Conservation (phyloP, 2,888 invertebrate genomes). For the Eupithecia exiguata region DNA sequence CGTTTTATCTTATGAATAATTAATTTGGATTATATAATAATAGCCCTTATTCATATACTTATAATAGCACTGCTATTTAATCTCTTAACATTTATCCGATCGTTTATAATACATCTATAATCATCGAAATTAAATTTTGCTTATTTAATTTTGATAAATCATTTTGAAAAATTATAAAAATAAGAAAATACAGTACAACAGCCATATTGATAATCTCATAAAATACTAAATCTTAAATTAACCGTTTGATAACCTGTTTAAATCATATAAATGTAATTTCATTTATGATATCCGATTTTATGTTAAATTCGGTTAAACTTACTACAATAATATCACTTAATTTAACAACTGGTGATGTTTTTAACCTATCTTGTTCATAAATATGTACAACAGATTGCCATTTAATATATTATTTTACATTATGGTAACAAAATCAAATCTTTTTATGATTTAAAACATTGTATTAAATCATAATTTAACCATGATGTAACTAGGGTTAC, state of each 20-base stretch:
- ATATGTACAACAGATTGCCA: not conserved
- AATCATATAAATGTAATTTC: not conserved
- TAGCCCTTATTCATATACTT: slow-evolving; percentile 2
- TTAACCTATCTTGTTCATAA: not conserved
- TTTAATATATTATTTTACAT: not conserved
- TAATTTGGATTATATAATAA: not conserved
- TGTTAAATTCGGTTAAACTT: not conserved
- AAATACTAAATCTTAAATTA: slow-evolving; percentile 36
- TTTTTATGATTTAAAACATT: not conserved
- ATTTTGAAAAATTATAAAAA: slow-evolving; percentile 31
- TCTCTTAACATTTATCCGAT: slow-evolving; percentile 23
- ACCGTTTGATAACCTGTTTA: not conserved
- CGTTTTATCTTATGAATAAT: not conserved
- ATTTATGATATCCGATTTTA: not conserved
- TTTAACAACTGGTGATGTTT: slow-evolving; percentile 24
- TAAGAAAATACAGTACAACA: slow-evolving; percentile 50
- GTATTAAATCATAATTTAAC: too few relatives aligned
- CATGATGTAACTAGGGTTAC: too few relatives aligned
- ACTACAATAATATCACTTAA: slow-evolving; percentile 4
- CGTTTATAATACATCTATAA: not conserved
- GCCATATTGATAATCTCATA: slow-evolving; percentile 63
- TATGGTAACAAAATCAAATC: slow-evolving; percentile 14
- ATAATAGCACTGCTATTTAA: not conserved
- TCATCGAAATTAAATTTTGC: too few relatives aligned
- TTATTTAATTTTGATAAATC: too few relatives aligned